phyloP scores from a whole-genome alignment of 2,888 invertebrate genomes.

The Netelia fuscicornis region DNA sequence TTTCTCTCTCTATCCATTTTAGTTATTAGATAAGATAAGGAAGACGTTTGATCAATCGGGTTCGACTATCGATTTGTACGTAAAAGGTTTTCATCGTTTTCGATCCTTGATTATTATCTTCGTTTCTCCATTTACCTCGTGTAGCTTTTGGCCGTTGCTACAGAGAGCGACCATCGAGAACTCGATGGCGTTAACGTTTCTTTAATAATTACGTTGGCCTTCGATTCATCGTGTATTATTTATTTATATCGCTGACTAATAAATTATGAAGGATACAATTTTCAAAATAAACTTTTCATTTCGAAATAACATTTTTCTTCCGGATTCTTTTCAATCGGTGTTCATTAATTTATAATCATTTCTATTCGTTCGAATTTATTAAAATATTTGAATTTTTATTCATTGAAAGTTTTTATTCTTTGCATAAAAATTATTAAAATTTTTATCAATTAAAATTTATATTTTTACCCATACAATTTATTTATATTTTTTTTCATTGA shows the following conservation, averaged over 20 bases:
- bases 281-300: conserved; percentile 1
- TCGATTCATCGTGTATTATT: not conserved
- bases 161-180: not conserved
- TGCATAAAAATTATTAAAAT: too few relatives aligned
- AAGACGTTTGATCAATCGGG: conserved; percentile 41
- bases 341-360: too few relatives aligned
- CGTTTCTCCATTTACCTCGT: too few relatives aligned
- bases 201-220: conserved; percentile 17
- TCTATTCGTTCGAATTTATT: too few relatives aligned
- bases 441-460: too few relatives aligned
- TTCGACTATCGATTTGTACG: conserved; percentile 22
- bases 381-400: too few relatives aligned
- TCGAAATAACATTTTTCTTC: not conserved
- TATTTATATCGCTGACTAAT: conserved; percentile 9
- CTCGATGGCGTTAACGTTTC: conserved; percentile 40
- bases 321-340: too few relatives aligned
- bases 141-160: too few relatives aligned
- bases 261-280: conserved; percentile 14
- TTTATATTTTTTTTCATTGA: too few relatives aligned
- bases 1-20: not conserved
- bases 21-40: conserved; percentile 51
- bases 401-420: too few relatives aligned
- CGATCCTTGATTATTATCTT: conserved; percentile 50
- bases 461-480: too few relatives aligned
- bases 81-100: conserved; percentile 54